Percentiles rank a stretch among this genome's conserved stretches.
Evolutionary conservation across 2,113 vertebrate species (phyloP).

Genomic region (Mionectes macconnelli): DNA sequence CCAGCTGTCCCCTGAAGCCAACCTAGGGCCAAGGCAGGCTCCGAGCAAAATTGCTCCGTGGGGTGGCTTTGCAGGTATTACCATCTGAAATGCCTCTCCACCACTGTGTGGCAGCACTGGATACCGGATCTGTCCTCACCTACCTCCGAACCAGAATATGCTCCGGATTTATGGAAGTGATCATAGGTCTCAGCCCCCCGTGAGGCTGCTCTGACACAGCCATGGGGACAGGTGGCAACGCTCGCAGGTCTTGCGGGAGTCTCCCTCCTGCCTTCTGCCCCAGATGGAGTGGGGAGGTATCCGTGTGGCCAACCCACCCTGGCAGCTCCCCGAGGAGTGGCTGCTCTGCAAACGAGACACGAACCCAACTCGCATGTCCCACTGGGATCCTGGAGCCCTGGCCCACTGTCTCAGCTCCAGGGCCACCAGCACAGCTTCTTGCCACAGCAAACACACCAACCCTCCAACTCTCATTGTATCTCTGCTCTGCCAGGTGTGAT

Average conservation of each 20-base stretch:
- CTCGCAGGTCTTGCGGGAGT: background rate
- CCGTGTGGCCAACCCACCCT: background rate
- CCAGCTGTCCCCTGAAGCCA: background rate
- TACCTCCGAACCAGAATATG: fast-evolving
- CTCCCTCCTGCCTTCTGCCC: background rate
- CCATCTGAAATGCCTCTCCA: background rate
- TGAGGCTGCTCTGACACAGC: background rate
- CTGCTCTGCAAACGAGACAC: background rate
- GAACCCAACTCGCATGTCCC: fast-evolving
- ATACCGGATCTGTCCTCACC: background rate
- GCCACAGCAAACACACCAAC: background rate
- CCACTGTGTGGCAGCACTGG: conserved; percentile 58
- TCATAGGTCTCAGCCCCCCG: background rate
- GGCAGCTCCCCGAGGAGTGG: background rate
- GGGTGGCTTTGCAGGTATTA: background rate
- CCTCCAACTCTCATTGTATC: background rate
- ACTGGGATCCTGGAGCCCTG: background rate
- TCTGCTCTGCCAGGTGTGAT: background rate
- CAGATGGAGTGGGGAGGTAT: background rate
- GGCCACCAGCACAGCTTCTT: background rate
- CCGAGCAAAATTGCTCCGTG: background rate
- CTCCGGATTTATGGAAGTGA: background rate
- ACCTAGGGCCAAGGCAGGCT: background rate
- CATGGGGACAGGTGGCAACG: background rate
- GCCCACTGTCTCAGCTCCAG: fast-evolving